phyloP scores from a whole-genome alignment of 2,113 vertebrate species.

The Neogale vison region DNA sequence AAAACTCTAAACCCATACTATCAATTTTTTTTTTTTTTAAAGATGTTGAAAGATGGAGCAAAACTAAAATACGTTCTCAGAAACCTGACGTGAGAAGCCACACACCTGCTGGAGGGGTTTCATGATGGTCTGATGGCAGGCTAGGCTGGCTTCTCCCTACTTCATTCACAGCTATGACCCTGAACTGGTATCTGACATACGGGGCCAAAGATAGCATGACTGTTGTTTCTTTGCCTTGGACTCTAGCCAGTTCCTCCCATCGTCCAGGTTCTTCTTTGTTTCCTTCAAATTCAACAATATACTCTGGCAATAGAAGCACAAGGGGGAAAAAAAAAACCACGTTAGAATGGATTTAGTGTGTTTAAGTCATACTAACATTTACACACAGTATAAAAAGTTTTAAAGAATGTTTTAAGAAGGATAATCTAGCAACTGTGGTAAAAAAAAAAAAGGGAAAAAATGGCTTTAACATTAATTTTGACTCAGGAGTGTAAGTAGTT shows the following conservation, averaged over 20 bases:
- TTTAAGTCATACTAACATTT: background rate
- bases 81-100: rapidly evolving
- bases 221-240: conserved; percentile 85
- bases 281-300: conserved; percentile 94
- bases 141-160: conserved; percentile 91
- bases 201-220: conserved; percentile 87
- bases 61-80: background rate
- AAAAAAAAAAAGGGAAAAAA: background rate
- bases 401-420: background rate
- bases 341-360: background rate
- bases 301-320: conserved; percentile 83
- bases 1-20: background rate
- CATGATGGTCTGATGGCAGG: conserved; percentile 86
- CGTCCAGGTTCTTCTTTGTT: conserved; percentile 88
- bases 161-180: conserved; percentile 88
- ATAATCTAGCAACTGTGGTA: background rate
- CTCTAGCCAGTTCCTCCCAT: conserved; percentile 90
- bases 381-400: background rate
- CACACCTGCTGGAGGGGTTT: conserved; percentile 91
- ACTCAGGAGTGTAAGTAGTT: background rate
- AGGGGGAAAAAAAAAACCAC: rapidly evolving
- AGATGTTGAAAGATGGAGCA: background rate
- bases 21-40: background rate
- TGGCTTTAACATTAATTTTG: background rate
- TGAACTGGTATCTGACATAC: conserved; percentile 91